These are phyloP conservation scores for Allacma fusca DNA, from an alignment of 2,888 invertebrate genomes.

Conservation along the genomic window DNA sequence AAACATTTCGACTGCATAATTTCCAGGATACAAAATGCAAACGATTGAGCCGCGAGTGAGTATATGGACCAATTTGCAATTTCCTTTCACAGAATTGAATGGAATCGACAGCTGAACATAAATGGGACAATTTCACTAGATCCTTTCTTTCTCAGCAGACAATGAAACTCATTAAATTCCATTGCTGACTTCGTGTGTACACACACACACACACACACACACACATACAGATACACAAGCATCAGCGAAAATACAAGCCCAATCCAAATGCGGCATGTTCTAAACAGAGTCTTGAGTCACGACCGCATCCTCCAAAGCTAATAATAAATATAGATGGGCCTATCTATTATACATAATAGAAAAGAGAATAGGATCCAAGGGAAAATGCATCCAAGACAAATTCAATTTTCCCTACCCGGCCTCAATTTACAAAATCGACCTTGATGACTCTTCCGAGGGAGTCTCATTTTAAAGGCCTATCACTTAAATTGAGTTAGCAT, in stretches of 20 bases:
- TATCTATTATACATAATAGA: too few species aligned
- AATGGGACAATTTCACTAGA: conserved; percentile 10
- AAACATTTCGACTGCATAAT: neutral
- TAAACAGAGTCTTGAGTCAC: neutral
- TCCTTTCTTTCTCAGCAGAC: conserved; percentile 11
- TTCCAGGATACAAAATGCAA: neutral
- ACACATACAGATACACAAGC: neutral
- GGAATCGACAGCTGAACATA: conserved; percentile 9
- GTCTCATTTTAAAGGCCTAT: too few species aligned
- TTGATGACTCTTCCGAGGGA: too few species aligned
- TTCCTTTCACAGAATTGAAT: conserved; percentile 22
- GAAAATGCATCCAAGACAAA: too few species aligned
- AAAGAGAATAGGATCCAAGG: too few species aligned
- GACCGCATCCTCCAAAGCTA: too few species aligned
- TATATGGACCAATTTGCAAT: conserved; percentile 4
- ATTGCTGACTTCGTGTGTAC: neutral
- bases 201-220: neutral
- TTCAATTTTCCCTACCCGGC: too few species aligned
- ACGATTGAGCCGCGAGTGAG: neutral
- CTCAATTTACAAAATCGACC: too few species aligned
- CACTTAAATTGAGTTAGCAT: neutral
- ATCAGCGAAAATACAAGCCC: too few species aligned
- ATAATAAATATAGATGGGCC: too few species aligned
- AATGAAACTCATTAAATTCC: conserved; percentile 24
- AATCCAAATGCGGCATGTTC: too few species aligned